Percentiles rank a stretch among this genome's conserved stretches.
Conservation (phyloP, 2,113 vertebrate genomes). For the Syngnathus typhle region DNA sequence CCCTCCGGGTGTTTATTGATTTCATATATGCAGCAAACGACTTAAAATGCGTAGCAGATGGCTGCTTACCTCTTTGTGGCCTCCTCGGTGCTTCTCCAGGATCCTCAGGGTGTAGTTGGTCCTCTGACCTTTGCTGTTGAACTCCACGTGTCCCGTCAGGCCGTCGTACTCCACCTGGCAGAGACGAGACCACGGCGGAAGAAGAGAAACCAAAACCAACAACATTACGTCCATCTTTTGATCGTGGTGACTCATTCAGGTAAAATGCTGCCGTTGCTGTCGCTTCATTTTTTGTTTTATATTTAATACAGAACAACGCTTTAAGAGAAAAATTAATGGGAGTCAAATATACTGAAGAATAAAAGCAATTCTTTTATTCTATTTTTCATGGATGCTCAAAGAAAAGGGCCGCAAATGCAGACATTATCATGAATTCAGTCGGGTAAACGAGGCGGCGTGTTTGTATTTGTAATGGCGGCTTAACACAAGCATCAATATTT, state of each 20-base stretch:
- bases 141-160: conserved; percentile 86
- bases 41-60: no score
- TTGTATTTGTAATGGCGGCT: not conserved
- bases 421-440: not conserved
- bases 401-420: not conserved
- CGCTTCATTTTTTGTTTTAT: not conserved
- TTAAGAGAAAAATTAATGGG: not conserved
- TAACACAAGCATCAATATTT: conserved; percentile 4
- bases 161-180: conserved; percentile 90
- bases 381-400: not conserved
- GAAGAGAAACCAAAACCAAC: conserved; percentile 8
- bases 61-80: conserved; percentile 81
- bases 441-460: not conserved
- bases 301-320: not conserved
- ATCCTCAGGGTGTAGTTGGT: conserved; percentile 90
- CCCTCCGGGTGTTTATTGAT: no score
- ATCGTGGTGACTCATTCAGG: not conserved
- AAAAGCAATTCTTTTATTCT: not conserved
- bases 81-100: conserved; percentile 82
- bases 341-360: no score
- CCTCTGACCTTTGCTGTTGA: conserved; percentile 94
- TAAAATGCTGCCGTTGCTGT: not conserved
- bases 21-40: no score
- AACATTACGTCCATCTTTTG: not conserved
- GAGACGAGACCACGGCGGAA: conserved; percentile 1